Evolutionary conservation across 2,888 invertebrate genomes (phyloP), one percentile per base, ranked within the genome.

Genomic region (Chloroclystis v-ata): DNA sequence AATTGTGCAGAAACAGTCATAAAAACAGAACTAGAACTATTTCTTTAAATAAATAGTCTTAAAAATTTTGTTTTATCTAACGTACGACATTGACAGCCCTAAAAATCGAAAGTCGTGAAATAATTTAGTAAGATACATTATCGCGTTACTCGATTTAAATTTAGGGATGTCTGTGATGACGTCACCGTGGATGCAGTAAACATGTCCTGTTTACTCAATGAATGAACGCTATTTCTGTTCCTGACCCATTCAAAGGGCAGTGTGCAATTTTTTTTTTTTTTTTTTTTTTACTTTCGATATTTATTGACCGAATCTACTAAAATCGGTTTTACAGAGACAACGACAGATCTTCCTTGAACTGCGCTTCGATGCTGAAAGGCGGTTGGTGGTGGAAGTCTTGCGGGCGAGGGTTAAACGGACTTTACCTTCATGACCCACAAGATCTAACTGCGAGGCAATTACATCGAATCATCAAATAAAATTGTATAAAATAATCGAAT

Each of bases 301-400:
- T 35, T 38, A 35, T 55, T 49, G 9, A 9, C 29, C 24, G 1
- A 46, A 10, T 37, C 28, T 20, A 40, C 29, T n/a, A 30, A 20
- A 24, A 20, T 32, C 6, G 10, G 25, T 43, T 55, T 85, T 83
- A 20, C 88, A 94, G 96, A 74, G 96, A 96, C 72, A 96, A 97
- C 73, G 96, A 97, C 78, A 89, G 96, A 65, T 96, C 96, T 30
- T 96, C 95, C 52, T 83, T 96, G 63, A 97, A 97, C 77, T 96
- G 96, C 72, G 96, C 96, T 13, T 96, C 96, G 10, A 96, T 96
- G 96, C 89, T 97, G 59, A 96, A 96, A 82, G 96, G 96, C 40
- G 96, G 96, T 4, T 97, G 96, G 96, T 97, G 96, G 96, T 96
- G 96, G 96, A 95, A 96, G 72, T 96, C 95, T 0, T 97, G 96